Percentiles rank a stretch among this genome's conserved stretches.
phyloP scores from a whole-genome alignment of 2,113 vertebrate species.

The Xenopus laevis region DNA sequence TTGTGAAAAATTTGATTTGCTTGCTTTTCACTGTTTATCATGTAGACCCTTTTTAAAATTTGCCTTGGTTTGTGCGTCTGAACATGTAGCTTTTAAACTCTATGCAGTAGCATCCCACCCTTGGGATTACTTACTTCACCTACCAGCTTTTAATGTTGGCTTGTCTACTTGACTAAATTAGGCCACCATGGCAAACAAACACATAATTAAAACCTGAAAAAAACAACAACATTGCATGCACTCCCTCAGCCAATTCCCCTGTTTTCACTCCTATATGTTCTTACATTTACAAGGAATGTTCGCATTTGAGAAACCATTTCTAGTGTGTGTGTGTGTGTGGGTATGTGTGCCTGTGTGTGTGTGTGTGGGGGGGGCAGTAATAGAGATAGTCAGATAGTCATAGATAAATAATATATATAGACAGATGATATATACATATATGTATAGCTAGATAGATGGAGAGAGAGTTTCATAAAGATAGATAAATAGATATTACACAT shows the following conservation, averaged over 20 bases:
- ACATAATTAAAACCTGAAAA: slow-evolving; percentile 78
- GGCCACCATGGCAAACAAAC: slow-evolving; percentile 76
- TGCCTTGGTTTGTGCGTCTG: slow-evolving; percentile 63
- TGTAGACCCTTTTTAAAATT: slow-evolving; percentile 72
- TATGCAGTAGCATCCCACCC: slow-evolving; percentile 62
- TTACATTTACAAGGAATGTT: slow-evolving; percentile 48
- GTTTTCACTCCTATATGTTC: slow-evolving; percentile 51
- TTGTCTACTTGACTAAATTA: slow-evolving; percentile 80
- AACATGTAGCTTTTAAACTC: slow-evolving; percentile 72
- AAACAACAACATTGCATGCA: slow-evolving; percentile 64
- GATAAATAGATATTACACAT: slow-evolving; percentile 36
- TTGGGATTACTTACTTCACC: slow-evolving; percentile 81
- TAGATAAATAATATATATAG: no score
- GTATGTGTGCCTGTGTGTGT: no score
- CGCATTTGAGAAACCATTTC: no score
- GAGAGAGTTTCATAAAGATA: no score
- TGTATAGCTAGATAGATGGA: no score
- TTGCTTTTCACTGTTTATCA: slow-evolving; percentile 79
- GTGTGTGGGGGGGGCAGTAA: no score
- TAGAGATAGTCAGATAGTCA: no score
- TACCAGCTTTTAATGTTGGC: slow-evolving; percentile 78
- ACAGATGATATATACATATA: no score
- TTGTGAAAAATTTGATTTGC: slow-evolving; percentile 98
- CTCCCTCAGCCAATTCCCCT: slow-evolving; percentile 68
- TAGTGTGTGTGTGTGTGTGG: no score